Base-by-base conservation (phyloP, 2,113 vertebrate species). In the Pterophyllum scalare region DNA sequence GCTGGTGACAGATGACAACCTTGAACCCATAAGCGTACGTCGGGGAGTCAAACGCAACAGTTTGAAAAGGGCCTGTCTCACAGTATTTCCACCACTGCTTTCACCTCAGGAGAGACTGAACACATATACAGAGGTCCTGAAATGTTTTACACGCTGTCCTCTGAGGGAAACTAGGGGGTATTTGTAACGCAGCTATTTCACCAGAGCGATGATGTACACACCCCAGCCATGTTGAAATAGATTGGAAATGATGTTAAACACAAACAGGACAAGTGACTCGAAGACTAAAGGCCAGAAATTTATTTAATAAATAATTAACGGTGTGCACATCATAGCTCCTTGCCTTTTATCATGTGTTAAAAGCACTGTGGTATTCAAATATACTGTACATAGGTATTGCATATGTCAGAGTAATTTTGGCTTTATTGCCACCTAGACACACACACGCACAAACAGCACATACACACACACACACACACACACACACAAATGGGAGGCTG, bases 61-160 rank as follows among this genome's bases (percentile, higher is more conserved):
- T 87, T 86, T 82, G 72, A 79, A 87, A 85, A 72, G 33, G 64
- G 60, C 56, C 70, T 3, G 86, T 85, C 83, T 91, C 81, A 57
- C 80, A 82, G 87, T 79, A 67, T 86, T 93, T 87, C 81, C 87
- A 77, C 43, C 15, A 12, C 83, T 59, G 74, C 74, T 17, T 75
- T 58, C 85, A 81, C 88, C 93, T 90, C 94, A 22, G 64, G 94
- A 95, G 94, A 84, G 91, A 31, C 77, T 91, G 84, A 93, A 87
- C 52, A 93, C 89, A 94, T 92, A 95, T 89, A 94, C 93, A 92
- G 80, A 88, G 74, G 80, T 81, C 88, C 87, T 90, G 92, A 93
- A 92, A 88, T 91, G 93, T 95, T 95, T 94, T 91, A 94, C 94
- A 94, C 90, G 85, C 79, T 88, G 88, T 87, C 89, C 89, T 91